Evolutionary conservation across 2,888 invertebrate genomes (phyloP).

Genomic region (Antheraea yamamai): DNA sequence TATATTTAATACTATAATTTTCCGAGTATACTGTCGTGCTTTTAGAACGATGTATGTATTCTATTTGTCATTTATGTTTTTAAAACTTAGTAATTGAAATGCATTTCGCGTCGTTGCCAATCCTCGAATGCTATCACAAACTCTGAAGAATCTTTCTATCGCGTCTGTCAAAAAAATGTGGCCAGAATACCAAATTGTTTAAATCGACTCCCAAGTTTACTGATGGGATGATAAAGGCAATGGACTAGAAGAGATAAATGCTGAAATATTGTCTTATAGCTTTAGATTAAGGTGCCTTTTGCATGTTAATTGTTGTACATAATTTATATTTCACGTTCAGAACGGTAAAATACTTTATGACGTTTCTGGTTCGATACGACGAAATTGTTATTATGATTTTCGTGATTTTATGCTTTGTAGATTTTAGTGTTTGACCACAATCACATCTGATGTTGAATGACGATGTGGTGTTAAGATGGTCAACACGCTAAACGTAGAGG

Average conservation of each 20-base stretch:
- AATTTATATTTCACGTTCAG: neutral
- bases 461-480: no score
- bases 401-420: neutral
- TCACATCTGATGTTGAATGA: no score
- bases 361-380: neutral
- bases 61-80: neutral
- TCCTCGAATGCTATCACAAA: conserved; percentile 7
- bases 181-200: conserved; percentile 18
- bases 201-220: conserved; percentile 1
- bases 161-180: conserved; percentile 27
- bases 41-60: neutral
- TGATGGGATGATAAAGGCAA: conserved; percentile 1
- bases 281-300: neutral
- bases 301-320: neutral
- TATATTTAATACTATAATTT: no score
- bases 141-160: conserved; percentile 28
- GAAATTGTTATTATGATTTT: neutral
- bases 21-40: neutral
- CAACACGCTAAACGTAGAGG: no score
- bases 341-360: neutral
- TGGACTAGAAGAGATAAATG: conserved; percentile 5
- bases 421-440: no score
- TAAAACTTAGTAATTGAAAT: conserved; percentile 29
- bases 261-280: conserved; percentile 4
- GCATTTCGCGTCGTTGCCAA: conserved; percentile 29